Percentiles rank a stretch among this genome's conserved stretches.
Conservation (phyloP, 1,140 invertebrate species). For the Drosophila arizonae region DNA sequence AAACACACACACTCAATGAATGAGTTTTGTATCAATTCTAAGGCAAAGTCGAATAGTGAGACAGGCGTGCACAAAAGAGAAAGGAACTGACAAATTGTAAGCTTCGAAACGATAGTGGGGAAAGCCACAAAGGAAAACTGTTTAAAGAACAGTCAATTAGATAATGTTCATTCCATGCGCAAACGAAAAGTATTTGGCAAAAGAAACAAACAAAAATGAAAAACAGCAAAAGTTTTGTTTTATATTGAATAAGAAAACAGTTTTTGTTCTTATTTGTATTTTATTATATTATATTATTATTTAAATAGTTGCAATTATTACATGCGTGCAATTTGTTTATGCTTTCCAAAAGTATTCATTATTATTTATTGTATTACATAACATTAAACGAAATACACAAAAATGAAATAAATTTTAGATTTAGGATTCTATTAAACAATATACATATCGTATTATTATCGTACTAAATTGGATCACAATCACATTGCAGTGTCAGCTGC, state of each 20-base stretch:
- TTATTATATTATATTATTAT: conserved; percentile 46
- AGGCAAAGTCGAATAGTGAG: conserved; percentile 57
- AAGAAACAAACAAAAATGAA: background rate
- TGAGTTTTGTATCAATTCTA: conserved; percentile 46
- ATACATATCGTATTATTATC: conserved; percentile 78
- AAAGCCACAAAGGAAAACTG: conserved; percentile 22
- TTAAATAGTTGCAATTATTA: conserved; percentile 72
- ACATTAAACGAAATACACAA: conserved; percentile 30
- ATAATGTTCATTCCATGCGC: conserved; percentile 49
- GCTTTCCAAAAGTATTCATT: conserved; percentile 80
- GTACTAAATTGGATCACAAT: conserved; percentile 36
- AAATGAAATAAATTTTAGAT: conserved; percentile 32
- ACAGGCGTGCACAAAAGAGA: conserved; percentile 60
- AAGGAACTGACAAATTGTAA: conserved; percentile 48
- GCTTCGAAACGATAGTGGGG: conserved; percentile 31
- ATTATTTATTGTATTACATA: conserved; percentile 69
- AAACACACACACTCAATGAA: conserved; percentile 57
- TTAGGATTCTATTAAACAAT: conserved; percentile 41
- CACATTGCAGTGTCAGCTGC: conserved; percentile 33
- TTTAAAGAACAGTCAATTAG: conserved; percentile 58
- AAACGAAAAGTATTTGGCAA: conserved; percentile 48
- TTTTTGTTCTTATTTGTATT: conserved; percentile 54
- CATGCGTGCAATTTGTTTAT: conserved; percentile 76
- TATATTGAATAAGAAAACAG: conserved; percentile 55
- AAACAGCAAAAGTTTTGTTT: conserved; percentile 49